A percentile compares a stretch with the other conserved stretches of the same genome.
These are phyloP conservation scores for Elgaria multicarinata DNA, from an alignment of 2,113 vertebrate species.

Conservation along the genomic window DNA sequence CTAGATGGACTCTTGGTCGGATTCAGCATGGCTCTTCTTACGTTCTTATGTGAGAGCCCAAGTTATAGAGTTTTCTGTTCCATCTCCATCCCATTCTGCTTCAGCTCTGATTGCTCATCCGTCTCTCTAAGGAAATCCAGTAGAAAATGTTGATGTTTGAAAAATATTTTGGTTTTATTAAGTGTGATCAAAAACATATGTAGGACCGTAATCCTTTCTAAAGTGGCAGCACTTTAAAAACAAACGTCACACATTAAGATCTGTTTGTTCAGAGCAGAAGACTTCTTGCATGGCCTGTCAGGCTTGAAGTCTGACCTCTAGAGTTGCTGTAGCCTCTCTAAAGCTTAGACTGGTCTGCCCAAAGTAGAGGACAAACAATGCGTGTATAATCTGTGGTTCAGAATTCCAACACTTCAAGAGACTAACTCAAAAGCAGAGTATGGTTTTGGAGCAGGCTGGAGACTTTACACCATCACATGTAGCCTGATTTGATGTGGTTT, in stretches of 20 bases:
- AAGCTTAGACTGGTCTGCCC: constrained; percentile 26
- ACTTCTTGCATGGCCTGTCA: not conserved
- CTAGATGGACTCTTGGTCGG: no score
- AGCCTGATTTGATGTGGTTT: constrained; percentile 23
- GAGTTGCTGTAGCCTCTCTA: constrained; percentile 7
- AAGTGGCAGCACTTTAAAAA: not conserved
- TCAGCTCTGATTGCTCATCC: not conserved
- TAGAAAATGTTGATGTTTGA: not conserved
- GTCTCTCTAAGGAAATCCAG: not conserved
- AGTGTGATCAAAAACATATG: not conserved
- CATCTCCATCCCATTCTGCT: not conserved
- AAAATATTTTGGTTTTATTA: not conserved
- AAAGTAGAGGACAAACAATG: not conserved
- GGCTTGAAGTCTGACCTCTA: not conserved
- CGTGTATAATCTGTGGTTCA: constrained; percentile 26
- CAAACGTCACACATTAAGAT: no score
- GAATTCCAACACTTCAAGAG: constrained; percentile 14
- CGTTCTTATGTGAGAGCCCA: no score
- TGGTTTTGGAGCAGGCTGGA: not conserved
- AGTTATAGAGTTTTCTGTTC: not conserved
- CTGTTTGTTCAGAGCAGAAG: not conserved
- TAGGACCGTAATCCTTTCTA: no score
- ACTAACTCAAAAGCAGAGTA: constrained; percentile 2
- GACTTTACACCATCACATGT: not conserved
- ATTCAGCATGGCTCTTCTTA: no score